Conservation (phyloP, 2,113 vertebrate species). For the Propithecus coquereli region DNA sequence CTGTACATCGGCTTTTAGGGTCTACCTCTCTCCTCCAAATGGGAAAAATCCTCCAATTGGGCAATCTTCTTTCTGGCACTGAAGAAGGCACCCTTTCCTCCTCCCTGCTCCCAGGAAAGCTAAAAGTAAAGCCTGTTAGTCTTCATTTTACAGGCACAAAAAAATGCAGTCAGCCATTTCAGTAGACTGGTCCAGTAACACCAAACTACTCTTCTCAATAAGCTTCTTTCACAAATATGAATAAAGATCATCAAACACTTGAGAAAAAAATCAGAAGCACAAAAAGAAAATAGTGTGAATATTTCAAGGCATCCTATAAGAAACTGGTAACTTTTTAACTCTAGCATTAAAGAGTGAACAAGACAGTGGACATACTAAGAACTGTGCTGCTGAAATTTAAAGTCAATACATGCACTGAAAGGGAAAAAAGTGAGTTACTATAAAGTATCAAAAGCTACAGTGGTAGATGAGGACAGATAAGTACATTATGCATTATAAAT, state of each 20-base stretch:
- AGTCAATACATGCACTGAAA: background rate
- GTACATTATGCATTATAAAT: background rate
- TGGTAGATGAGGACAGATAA: background rate
- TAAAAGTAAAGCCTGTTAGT: background rate
- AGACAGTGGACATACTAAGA: background rate
- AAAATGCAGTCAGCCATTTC: background rate
- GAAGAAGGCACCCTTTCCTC: background rate
- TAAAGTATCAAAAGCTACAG: background rate
- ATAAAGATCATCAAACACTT: background rate
- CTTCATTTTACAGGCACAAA: background rate
- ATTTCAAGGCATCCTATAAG: background rate
- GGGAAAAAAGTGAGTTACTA: background rate
- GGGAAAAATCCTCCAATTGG: background rate
- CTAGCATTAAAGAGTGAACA: background rate
- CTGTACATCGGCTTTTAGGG: background rate
- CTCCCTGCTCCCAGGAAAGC: background rate
- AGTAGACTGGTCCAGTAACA: background rate
- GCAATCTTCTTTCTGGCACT: background rate
- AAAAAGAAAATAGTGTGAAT: background rate
- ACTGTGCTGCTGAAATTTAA: background rate
- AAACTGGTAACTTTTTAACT: background rate
- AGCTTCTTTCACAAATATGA: background rate
- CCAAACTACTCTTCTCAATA: background rate
- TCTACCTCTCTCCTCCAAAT: background rate
- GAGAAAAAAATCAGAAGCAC: background rate